Evolutionary conservation across 2,113 vertebrate species (phyloP).

Genomic region (Dasyurus viverrinus): DNA sequence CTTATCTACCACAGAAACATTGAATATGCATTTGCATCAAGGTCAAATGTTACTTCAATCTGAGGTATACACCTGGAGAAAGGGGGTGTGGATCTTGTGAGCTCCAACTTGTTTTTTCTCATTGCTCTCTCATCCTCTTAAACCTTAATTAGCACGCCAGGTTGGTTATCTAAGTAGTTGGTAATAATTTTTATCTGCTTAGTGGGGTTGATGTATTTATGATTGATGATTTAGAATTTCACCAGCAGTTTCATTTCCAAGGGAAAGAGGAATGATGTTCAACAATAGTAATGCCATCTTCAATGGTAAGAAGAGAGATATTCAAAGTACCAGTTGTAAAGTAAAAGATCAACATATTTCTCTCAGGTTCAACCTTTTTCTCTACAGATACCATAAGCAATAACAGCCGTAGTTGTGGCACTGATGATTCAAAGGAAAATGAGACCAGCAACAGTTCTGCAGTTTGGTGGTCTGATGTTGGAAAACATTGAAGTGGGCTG

Average conservation of each 20-base stretch:
- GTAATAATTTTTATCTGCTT: not conserved
- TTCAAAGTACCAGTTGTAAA: not conserved
- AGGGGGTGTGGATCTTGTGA: not conserved
- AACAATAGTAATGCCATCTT: not conserved
- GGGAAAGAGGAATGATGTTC: not conserved
- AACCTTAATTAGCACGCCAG: not conserved
- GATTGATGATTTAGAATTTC: not conserved
- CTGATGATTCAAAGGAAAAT: not conserved
- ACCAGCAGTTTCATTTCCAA: not conserved
- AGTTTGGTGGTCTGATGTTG: not conserved
- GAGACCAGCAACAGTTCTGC: not conserved
- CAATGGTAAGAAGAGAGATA: not conserved
- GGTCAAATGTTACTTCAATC: not conserved
- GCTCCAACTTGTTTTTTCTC: not conserved
- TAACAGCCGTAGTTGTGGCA: not conserved
- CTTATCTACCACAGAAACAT: not conserved
- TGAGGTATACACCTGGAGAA: not conserved
- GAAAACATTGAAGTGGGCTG: not conserved
- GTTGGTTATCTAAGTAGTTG: not conserved
- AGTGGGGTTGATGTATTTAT: not conserved
- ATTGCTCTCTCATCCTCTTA: not conserved
- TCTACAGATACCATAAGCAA: not conserved
- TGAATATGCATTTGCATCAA: not conserved
- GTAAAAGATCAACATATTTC: not conserved
- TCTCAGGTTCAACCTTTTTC: not conserved